Percentiles rank a stretch among this genome's conserved stretches.
Conservation (phyloP, 2,797 vertebrate genomes). For the Anguilla anguilla region DNA sequence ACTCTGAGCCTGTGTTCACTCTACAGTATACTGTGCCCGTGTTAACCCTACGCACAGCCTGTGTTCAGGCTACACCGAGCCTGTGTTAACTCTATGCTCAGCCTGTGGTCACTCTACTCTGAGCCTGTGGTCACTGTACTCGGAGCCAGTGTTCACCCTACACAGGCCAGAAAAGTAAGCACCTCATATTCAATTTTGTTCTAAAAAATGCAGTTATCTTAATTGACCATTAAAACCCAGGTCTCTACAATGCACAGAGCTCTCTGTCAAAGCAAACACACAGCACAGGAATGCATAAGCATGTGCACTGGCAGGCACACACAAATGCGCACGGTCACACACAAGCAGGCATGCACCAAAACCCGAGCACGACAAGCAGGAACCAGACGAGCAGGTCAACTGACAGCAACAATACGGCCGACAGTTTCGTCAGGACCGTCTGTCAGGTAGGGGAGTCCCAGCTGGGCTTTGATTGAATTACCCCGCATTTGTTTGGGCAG, state of each 20-base stretch:
- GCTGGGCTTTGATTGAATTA: constrained; percentile 19
- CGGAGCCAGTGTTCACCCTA: neutral
- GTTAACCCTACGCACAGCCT: neutral
- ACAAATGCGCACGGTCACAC: neutral
- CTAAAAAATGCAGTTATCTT: neutral
- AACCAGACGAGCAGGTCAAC: neutral
- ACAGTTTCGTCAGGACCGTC: neutral
- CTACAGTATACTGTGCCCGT: too few species aligned
- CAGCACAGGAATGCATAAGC: neutral
- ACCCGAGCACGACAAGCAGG: neutral
- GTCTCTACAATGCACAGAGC: neutral
- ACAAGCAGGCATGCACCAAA: neutral
- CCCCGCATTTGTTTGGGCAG: neutral
- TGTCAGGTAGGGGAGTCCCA: neutral
- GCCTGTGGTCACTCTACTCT: neutral
- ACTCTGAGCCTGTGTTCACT: too few species aligned
- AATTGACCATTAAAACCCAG: neutral
- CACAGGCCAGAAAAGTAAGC: neutral
- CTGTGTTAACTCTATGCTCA: neutral
- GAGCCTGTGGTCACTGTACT: neutral
- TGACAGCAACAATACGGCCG: neutral
- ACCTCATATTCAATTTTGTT: neutral
- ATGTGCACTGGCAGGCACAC: constrained; percentile 30
- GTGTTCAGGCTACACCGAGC: neutral
- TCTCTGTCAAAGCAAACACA: neutral